phyloP scores from a whole-genome alignment of 2,888 invertebrate genomes.

The Leucophora obtusa region DNA sequence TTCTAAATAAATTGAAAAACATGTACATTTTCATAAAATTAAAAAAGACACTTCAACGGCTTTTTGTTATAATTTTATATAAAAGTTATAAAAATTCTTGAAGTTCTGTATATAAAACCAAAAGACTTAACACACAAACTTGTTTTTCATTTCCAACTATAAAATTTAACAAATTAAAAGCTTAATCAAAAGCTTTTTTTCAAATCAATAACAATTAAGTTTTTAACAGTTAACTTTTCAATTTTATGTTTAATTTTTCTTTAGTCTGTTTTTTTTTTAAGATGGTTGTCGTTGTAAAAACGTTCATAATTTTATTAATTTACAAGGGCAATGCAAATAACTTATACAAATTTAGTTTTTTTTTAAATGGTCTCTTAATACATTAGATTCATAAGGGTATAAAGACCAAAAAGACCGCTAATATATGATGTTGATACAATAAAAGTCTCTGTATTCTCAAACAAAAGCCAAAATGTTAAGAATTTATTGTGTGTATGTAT shows the following conservation, averaged over 20 bases:
- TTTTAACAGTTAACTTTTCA: conserved; percentile 10
- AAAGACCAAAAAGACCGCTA: conserved; percentile 70
- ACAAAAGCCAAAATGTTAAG: conserved; percentile 44
- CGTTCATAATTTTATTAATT: conserved; percentile 71
- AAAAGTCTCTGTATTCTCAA: conserved; percentile 53
- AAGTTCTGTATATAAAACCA: conserved; percentile 55
- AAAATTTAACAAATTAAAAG: conserved; percentile 25
- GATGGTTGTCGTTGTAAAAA: conserved; percentile 52
- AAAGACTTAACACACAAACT: conserved; percentile 68
- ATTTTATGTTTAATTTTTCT: conserved; percentile 9
- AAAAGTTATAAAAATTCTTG: conserved; percentile 6
- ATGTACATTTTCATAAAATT: conserved; percentile 40
- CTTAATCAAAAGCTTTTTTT: background rate
- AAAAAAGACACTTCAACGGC: conserved; percentile 60
- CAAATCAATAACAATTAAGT: conserved; percentile 21
- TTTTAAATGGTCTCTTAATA: conserved; percentile 47
- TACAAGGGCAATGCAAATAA: conserved; percentile 63
- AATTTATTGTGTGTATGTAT: conserved; percentile 28
- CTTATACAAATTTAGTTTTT: conserved; percentile 34
- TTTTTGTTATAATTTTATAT: too few species aligned
- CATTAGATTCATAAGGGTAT: conserved; percentile 48
- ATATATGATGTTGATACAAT: conserved; percentile 51
- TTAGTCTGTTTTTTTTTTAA: background rate
- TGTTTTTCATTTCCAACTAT: conserved; percentile 57
- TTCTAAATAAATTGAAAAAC: conserved; percentile 65